phyloP scores from a whole-genome alignment of 2,888 invertebrate genomes.

The Melieria omissa region DNA sequence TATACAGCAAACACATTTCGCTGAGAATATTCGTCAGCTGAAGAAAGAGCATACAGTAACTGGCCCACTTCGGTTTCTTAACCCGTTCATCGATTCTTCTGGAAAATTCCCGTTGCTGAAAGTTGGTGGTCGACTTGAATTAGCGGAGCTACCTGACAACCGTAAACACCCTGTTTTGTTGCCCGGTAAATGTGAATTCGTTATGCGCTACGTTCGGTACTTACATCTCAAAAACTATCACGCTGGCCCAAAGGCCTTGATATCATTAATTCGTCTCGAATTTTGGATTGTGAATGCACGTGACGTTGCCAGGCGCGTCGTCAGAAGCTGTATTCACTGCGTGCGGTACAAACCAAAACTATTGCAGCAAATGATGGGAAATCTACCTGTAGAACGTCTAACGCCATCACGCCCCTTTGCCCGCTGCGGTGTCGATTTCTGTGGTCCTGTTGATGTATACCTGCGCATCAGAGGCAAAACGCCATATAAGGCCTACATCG shows the following conservation, averaged over 20 bases:
- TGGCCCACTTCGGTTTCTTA: neutral
- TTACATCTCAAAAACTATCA: slow-evolving; percentile 26
- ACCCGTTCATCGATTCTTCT: neutral
- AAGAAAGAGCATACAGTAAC: neutral
- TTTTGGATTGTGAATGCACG: neutral
- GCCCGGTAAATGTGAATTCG: slow-evolving; percentile 13
- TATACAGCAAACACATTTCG: slow-evolving; percentile 8
- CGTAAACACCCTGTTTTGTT: slow-evolving; percentile 16
- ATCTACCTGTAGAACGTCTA: slow-evolving; percentile 8
- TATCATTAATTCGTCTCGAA: neutral
- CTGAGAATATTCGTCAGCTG: neutral
- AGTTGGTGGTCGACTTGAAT: slow-evolving; percentile 25
- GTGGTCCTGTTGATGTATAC: slow-evolving; percentile 33
- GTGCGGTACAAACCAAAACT: slow-evolving; percentile 13
- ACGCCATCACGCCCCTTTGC: slow-evolving; percentile 33
- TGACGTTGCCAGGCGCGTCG: too few species aligned
- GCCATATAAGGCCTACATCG: slow-evolving; percentile 37
- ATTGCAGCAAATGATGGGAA: slow-evolving; percentile 10
- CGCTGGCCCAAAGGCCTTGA: slow-evolving; percentile 22
- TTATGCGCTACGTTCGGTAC: slow-evolving; percentile 4
- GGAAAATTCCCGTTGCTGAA: slow-evolving; percentile 12
- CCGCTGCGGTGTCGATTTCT: slow-evolving; percentile 37
- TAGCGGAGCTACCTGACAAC: neutral
- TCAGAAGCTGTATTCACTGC: slow-evolving; percentile 3
- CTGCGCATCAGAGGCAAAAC: slow-evolving; percentile 38